phyloP scores from a whole-genome alignment of 2,888 invertebrate species.

The Clunio marinus region DNA sequence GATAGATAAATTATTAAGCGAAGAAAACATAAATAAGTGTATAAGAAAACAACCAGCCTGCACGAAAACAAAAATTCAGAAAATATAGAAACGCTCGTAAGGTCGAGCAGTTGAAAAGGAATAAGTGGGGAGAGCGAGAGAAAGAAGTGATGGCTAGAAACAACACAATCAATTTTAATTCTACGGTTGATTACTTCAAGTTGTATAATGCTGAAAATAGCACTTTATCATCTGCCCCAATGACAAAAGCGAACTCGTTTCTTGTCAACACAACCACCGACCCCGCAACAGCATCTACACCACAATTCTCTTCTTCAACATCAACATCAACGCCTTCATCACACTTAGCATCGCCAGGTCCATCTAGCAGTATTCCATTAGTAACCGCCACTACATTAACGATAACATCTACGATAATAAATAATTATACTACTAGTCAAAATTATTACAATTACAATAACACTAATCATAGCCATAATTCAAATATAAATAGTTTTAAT shows the following conservation, averaged over 20 bases:
- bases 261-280: neutral
- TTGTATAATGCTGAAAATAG: conserved; percentile 15
- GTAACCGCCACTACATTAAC: conserved; percentile 28
- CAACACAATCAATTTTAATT: conserved; percentile 31
- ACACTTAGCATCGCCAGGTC: neutral
- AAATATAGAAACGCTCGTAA: no score
- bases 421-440: conserved; percentile 29
- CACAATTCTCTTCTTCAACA: neutral
- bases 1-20: conserved; percentile 7
- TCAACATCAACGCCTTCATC: conserved; percentile 31
- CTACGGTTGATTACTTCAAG: conserved; percentile 26
- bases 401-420: conserved; percentile 33
- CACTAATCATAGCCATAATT: conserved; percentile 15
- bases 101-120: neutral
- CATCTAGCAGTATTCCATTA: conserved; percentile 22
- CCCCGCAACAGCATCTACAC: neutral
- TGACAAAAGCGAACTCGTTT: neutral
- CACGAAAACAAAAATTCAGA: no score
- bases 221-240: conserved; percentile 7
- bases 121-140: conserved; percentile 3
- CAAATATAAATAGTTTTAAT: conserved; percentile 30
- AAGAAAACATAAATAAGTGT: neutral
- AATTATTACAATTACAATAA: conserved; percentile 30
- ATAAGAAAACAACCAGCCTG: neutral
- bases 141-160: conserved; percentile 28